Percentiles rank a stretch among this genome's conserved stretches.
These are phyloP conservation scores for Melanostoma mellinum DNA, from an alignment of 2,888 invertebrate genomes.

Conservation along the genomic window DNA sequence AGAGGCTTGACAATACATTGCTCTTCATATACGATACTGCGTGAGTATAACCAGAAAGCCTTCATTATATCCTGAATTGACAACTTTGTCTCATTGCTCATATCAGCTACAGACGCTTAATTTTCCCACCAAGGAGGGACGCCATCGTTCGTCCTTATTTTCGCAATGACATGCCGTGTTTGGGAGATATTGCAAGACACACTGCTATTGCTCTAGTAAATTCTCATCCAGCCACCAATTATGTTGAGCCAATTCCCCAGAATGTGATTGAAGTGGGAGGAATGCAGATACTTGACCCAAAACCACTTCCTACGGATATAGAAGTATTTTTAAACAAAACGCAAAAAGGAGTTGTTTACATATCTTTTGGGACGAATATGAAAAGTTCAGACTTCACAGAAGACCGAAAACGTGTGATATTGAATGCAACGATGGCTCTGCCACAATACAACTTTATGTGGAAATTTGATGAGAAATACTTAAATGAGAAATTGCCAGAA, in stretches of 20 bases:
- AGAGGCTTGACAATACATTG: constrained; percentile 75
- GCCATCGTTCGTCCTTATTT: constrained; percentile 30
- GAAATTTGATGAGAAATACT: constrained; percentile 75
- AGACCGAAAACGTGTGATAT: constrained; percentile 68
- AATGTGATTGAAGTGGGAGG: constrained; percentile 76
- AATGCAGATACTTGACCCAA: constrained; percentile 74
- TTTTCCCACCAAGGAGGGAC: neutral
- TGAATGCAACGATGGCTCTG: constrained; percentile 75
- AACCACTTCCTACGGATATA: constrained; percentile 75
- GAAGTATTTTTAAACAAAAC: constrained; percentile 74
- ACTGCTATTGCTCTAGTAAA: constrained; percentile 74
- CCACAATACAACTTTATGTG: constrained; percentile 77
- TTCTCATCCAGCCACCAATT: constrained; percentile 74
- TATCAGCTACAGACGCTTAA: too few relatives aligned
- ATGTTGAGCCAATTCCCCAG: constrained; percentile 74
- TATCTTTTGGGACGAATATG: constrained; percentile 77
- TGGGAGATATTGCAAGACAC: constrained; percentile 65
- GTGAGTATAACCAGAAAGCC: constrained; percentile 54
- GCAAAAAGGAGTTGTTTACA: constrained; percentile 75
- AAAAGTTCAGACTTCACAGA: constrained; percentile 52
- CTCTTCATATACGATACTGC: constrained; percentile 73
- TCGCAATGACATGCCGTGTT: constrained; percentile 42
- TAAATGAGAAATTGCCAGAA: constrained; percentile 76
- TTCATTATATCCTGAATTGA: too few relatives aligned
- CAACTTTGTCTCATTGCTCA: too few relatives aligned